Evolutionary conservation across 2,797 vertebrate species (phyloP), one percentile per base, ranked within the genome.

Genomic region (Notamacropus eugenii): DNA sequence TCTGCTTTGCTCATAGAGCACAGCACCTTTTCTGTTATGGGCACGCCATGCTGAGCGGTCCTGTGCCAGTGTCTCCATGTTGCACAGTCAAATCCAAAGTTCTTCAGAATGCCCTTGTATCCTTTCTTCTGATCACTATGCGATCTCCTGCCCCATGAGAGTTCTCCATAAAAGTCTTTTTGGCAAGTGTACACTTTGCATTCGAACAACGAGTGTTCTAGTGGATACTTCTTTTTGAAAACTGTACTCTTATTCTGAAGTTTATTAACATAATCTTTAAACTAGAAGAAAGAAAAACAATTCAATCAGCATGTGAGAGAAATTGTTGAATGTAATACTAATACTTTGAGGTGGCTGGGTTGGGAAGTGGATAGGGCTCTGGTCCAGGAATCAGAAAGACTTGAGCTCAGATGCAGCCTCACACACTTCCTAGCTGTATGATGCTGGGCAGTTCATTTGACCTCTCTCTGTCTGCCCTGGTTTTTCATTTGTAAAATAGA

Each of bases 211-310:
- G 6, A 52, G 6, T 52, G 52, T 52, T 99, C 98, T 1, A 99
- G 98, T 98, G 99, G 99, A 0, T 99, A 99, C 96, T 99, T 99
- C 99, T 99, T 99, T 98, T 99, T 99, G 98, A 99, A 99, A 9
- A 99, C 90, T 0, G 99, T 99, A 97, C 98, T 99, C 98, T 99
- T 99, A 98, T 99, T 99, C 56, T 99, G 99, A 93, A 99, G 98
- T 98, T 99, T 99, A 93, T 58, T 99, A 97, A 99, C 99, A 50
- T 99, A 99, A 34, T 99, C 99, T 98, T 99, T 99, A 95, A 99
- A 98, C 99, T 99, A 98, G 13, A 96, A 98, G 11, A 94, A 97
- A 97, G 34, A 90, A 97, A 95, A 8, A 98, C 27, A 24, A 90
- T 40, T n/a, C 27, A 95, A 90, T 40, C 87, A 92, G 62, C 90